Evolutionary conservation across 2,113 vertebrate genomes (phyloP).

Genomic region (Gallinago media): DNA sequence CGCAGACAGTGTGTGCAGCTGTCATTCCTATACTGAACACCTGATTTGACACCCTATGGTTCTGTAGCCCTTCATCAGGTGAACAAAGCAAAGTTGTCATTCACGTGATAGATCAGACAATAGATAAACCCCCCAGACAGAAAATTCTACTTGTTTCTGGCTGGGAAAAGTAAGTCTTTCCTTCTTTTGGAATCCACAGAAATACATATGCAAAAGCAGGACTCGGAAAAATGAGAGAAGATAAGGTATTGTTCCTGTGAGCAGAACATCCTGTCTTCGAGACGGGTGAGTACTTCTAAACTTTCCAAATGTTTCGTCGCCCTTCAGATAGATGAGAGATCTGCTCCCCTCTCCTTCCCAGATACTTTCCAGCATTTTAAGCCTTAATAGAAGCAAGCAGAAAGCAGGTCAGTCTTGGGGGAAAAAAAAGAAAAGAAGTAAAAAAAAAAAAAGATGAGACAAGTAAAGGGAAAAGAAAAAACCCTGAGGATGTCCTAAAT

Average conservation of each 20-base stretch:
- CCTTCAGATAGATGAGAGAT: not conserved
- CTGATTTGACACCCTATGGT: not conserved
- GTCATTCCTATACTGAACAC: not conserved
- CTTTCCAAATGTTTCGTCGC: not conserved
- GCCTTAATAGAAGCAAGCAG: not conserved
- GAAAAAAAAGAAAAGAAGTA: not conserved
- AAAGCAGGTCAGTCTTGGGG: not conserved
- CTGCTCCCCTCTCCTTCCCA: not conserved
- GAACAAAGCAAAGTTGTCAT: rapidly evolving
- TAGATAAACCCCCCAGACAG: not conserved
- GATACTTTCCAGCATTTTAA: not conserved
- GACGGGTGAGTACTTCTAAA: conserved; percentile 37
- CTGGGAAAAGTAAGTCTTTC: conserved; percentile 19
- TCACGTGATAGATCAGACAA: not conserved
- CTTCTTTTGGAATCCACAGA: conserved; percentile 37
- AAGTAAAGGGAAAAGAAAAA: not conserved
- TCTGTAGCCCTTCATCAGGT: not conserved
- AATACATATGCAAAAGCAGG: conserved; percentile 24
- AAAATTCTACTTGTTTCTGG: not conserved
- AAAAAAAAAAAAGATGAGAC: not conserved
- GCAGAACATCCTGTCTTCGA: not conserved
- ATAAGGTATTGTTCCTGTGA: conserved; percentile 10
- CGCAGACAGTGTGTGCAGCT: not conserved
- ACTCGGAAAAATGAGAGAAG: not conserved
- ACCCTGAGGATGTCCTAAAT: not conserved